Conservation (phyloP, 2,888 invertebrate genomes). For the Pimpla rufipes region DNA sequence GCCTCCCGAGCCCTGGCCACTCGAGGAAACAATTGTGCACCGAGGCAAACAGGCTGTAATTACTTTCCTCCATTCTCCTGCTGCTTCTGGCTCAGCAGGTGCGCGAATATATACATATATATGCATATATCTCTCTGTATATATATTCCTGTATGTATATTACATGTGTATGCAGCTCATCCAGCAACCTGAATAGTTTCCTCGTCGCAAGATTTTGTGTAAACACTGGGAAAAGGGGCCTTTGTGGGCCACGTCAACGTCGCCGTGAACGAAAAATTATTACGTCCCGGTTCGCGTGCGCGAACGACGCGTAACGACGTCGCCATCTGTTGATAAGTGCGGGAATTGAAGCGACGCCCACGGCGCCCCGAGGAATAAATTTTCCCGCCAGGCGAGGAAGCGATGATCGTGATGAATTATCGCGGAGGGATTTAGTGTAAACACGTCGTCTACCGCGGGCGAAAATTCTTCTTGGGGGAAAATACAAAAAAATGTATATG, state of each 20-base stretch:
- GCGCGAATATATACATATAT: conserved; percentile 11
- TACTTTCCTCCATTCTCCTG: conserved; percentile 62
- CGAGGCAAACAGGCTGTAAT: conserved; percentile 62
- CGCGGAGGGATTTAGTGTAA: conserved; percentile 8
- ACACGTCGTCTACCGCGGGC: not conserved
- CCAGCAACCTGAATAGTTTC: not conserved
- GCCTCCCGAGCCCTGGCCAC: conserved; percentile 65
- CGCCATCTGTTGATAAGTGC: conserved; percentile 3
- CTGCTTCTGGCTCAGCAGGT: conserved; percentile 45
- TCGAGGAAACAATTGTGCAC: conserved; percentile 69
- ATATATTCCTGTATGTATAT: no score
- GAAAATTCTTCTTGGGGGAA: conserved; percentile 6
- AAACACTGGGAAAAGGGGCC: not conserved
- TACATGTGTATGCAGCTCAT: conserved; percentile 28
- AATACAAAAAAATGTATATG: conserved; percentile 25
- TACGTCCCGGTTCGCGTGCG: no score
- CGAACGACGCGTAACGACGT: not conserved
- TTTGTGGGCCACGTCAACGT: not conserved
- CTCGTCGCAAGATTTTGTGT: not conserved
- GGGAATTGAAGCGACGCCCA: not conserved
- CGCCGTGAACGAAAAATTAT: not conserved
- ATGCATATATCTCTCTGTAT: conserved; percentile 5
- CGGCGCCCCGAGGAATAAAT: not conserved
- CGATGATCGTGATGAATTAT: conserved; percentile 41
- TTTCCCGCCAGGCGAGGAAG: not conserved